phyloP scores from a whole-genome alignment of 2,113 vertebrate species.

The Sceloporus undulatus region DNA sequence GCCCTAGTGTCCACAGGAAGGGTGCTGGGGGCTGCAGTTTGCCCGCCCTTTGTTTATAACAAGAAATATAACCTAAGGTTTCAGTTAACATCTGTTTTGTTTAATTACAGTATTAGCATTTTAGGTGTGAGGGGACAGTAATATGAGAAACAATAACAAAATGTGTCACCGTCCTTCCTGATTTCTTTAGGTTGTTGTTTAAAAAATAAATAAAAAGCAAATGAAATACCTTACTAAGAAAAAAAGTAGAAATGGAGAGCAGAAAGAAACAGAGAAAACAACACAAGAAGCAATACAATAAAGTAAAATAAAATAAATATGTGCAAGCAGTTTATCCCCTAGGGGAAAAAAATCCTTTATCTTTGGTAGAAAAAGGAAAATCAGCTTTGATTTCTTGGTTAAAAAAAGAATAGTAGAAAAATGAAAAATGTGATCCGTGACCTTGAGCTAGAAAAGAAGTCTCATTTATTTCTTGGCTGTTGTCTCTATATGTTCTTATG shows the following conservation, averaged over 20 bases:
- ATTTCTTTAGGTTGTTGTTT: neutral
- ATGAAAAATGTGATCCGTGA: conserved; percentile 64
- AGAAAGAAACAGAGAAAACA: neutral
- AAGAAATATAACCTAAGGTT: neutral
- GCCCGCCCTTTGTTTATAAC: conserved; percentile 3
- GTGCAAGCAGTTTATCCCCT: neutral
- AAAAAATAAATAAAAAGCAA: conserved; percentile 4
- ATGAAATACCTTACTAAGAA: conserved; percentile 30
- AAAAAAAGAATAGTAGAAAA: conserved; percentile 49
- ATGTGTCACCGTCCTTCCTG: conserved; percentile 15
- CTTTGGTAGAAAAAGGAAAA: neutral
- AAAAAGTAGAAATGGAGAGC: neutral
- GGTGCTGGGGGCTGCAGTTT: too few relatives aligned
- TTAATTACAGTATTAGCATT: neutral
- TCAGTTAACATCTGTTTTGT: neutral
- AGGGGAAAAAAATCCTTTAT: conserved; percentile 22
- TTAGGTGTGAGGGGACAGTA: neutral
- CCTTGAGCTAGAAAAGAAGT: conserved; percentile 49
- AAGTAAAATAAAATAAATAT: neutral
- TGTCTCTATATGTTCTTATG: conserved; percentile 37
- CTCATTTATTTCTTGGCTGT: conserved; percentile 46
- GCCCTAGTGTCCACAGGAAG: too few relatives aligned
- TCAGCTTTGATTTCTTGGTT: conserved; percentile 40
- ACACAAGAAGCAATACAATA: conserved; percentile 5
- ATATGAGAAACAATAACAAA: neutral